phyloP scores from a whole-genome alignment of 2,797 vertebrate genomes.

The Neopelma chrysocephalum region DNA sequence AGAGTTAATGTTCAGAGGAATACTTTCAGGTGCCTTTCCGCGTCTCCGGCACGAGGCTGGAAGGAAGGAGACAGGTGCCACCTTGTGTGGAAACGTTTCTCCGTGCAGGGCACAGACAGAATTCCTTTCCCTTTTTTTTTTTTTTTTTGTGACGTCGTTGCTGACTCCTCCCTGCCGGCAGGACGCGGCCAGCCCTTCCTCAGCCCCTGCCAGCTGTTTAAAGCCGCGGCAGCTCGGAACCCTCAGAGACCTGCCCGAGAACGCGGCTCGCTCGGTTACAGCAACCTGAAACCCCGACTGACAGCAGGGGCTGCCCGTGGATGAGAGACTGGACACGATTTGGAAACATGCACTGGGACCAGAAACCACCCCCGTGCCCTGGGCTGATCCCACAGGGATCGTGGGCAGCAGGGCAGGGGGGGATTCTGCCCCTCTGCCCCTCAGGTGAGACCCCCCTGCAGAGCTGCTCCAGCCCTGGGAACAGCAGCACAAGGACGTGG shows the following conservation, averaged over 20 bases:
- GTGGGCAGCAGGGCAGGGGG: neutral
- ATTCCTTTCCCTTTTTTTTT: neutral
- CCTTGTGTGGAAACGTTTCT: slow-evolving; percentile 19
- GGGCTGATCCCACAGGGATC: neutral
- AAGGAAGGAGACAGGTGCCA: slow-evolving; percentile 40
- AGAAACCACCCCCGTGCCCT: neutral
- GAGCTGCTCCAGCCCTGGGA: neutral
- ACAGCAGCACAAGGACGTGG: neutral
- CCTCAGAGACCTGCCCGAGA: accelerated
- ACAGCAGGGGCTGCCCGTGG: neutral
- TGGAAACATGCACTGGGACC: neutral
- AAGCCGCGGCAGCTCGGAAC: neutral
- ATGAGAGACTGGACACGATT: neutral
- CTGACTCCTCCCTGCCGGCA: neutral
- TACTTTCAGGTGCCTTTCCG: neutral
- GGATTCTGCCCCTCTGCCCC: neutral
- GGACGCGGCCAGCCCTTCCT: neutral
- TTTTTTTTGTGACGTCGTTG: accelerated
- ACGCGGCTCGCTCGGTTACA: accelerated
- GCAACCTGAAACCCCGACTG: neutral
- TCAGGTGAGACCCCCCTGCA: neutral
- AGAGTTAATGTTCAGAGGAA: neutral
- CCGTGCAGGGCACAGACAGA: neutral
- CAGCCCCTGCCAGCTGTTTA: neutral
- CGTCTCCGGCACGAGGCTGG: neutral